Evolutionary conservation across 2,113 vertebrate species (phyloP).

Genomic region (Rhabdornis inornatus): DNA sequence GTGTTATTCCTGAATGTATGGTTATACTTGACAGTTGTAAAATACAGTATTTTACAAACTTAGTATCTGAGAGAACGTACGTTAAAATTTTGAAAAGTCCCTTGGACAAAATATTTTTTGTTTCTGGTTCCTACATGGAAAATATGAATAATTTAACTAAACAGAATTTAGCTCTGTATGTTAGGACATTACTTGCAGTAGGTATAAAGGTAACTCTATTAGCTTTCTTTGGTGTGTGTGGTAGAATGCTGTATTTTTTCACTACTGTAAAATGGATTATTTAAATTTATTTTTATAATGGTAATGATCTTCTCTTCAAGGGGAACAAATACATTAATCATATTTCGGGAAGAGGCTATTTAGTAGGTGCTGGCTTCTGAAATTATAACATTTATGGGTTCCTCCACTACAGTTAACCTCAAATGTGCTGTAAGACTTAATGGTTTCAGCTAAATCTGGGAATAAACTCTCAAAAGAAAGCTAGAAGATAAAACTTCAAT

Average conservation of each 20-base stretch:
- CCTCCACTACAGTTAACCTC: background rate
- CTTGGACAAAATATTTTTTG: background rate
- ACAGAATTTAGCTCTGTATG: background rate
- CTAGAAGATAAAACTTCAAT: background rate
- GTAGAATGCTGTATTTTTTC: background rate
- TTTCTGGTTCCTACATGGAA: background rate
- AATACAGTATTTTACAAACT: background rate
- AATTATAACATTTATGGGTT: background rate
- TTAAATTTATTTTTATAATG: background rate
- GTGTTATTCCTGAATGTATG: background rate
- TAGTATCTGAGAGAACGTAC: background rate
- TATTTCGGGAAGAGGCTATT: background rate
- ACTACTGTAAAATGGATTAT: background rate
- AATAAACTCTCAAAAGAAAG: background rate
- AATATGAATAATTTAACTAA: background rate
- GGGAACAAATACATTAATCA: background rate
- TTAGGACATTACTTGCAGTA: background rate
- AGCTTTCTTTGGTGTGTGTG: background rate
- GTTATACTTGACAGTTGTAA: background rate
- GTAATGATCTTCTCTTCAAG: background rate
- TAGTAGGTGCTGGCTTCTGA: background rate
- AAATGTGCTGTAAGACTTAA: background rate
- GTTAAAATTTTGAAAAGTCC: background rate
- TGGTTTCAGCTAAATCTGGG: background rate
- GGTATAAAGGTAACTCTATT: background rate